A percentile compares a stretch with the other conserved stretches of the same genome.
Conservation (phyloP, 1,140 invertebrate genomes). For the Lordiphosa clarofinis region DNA sequence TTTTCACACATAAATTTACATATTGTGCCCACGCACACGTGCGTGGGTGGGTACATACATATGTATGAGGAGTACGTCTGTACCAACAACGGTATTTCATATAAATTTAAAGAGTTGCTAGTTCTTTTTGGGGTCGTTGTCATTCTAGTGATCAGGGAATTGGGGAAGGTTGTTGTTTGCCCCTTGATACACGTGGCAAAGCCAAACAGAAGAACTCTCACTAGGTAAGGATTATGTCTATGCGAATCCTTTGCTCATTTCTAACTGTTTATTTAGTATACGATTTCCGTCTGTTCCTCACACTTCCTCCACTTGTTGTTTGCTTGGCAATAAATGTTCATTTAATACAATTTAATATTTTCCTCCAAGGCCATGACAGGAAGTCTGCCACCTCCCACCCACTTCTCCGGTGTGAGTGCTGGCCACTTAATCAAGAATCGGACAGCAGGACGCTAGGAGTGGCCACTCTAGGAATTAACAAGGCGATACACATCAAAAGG, state of each 20-base stretch:
- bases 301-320: too few species aligned
- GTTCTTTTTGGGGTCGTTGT: conserved; percentile 6
- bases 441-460: background rate
- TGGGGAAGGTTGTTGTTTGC: background rate
- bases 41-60: background rate
- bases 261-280: conserved; percentile 37
- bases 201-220: background rate
- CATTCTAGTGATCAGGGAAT: background rate
- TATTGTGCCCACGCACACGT: too few species aligned
- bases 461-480: conserved; percentile 6
- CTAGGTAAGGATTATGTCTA: background rate
- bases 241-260: conserved; percentile 23
- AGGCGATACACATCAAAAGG: conserved; percentile 1
- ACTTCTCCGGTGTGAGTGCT: background rate
- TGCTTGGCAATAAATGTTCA: conserved; percentile 20
- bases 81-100: too few species aligned
- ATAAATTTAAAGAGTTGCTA: background rate
- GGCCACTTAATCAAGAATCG: conserved; percentile 2
- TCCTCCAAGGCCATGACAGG: conserved; percentile 20
- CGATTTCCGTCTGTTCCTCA: conserved; percentile 18
- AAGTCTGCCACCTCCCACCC: conserved; percentile 1
- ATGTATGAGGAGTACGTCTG: background rate
- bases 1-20: too few species aligned
- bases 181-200: conserved; percentile 18
- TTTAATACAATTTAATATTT: conserved; percentile 37